Percentiles rank a stretch among this genome's conserved stretches.
Conservation (phyloP, 2,797 vertebrate species). For the Anabacerthia variegaticeps region DNA sequence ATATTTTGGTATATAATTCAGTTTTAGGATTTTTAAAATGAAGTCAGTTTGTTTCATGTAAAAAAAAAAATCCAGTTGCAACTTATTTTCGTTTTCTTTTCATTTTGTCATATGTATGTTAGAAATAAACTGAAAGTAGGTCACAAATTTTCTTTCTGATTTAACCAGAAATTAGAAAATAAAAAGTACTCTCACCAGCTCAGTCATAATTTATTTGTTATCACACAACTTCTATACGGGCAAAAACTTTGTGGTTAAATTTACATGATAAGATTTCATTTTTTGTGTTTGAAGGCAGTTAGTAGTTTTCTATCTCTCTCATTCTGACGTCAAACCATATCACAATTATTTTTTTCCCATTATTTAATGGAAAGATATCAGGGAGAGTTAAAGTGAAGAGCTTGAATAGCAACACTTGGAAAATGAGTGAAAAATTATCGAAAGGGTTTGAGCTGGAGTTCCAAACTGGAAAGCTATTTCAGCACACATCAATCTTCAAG, state of each 20-base stretch:
- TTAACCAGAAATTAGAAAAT: not conserved
- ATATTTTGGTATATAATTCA: not conserved
- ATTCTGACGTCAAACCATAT: not conserved
- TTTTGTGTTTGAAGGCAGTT: not conserved
- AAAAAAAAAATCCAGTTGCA: not conserved
- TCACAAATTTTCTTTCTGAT: not conserved
- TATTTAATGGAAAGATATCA: not conserved
- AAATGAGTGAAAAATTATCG: not conserved
- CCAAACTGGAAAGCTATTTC: not conserved
- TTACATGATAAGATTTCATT: not conserved
- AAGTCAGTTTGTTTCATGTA: not conserved
- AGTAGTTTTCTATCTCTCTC: not conserved
- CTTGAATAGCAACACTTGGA: not conserved
- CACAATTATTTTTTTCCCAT: not conserved
- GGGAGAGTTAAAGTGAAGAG: not conserved
- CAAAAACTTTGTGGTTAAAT: not conserved
- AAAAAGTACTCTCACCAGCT: not conserved
- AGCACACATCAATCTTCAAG: not conserved
- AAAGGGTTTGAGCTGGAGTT: not conserved
- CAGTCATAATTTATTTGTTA: not conserved
- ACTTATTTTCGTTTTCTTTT: not conserved
- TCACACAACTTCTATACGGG: not conserved
- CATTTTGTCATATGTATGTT: not conserved
- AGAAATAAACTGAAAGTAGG: not conserved
- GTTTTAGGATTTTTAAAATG: not conserved